phyloP scores from a whole-genome alignment of 2,113 vertebrate species.

The Perca fluviatilis region DNA sequence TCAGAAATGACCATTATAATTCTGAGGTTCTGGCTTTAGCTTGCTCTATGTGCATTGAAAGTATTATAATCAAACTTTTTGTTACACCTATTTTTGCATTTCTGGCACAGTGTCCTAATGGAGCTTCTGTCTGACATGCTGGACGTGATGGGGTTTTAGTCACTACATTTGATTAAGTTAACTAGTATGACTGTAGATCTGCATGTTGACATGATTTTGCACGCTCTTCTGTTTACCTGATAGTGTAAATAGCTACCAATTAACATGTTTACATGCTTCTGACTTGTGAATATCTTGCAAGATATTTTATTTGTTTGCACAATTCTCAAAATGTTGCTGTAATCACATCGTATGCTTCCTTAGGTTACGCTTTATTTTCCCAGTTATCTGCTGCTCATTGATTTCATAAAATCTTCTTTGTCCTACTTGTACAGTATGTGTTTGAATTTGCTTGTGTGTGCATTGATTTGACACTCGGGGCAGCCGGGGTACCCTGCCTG shows the following conservation, averaged over 20 bases:
- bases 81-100: background rate
- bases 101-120: background rate
- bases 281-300: background rate
- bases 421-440: background rate
- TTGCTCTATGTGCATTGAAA: background rate
- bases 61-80: background rate
- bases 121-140: background rate
- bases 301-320: background rate
- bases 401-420: no score
- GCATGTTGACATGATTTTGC: background rate
- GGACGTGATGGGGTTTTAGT: background rate
- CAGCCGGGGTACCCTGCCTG: slow-evolving; percentile 39
- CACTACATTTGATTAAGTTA: slow-evolving; percentile 1
- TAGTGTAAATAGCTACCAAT: background rate
- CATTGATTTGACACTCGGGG: slow-evolving; percentile 21
- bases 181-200: background rate
- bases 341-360: background rate
- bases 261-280: background rate
- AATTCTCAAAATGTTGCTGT: background rate
- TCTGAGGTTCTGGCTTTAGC: no score
- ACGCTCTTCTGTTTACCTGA: background rate
- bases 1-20: background rate
- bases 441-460: background rate
- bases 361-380: background rate
- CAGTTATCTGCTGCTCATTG: background rate